Evolutionary conservation across 1,140 invertebrate species (phyloP), one percentile per base, ranked within the genome.

Genomic region (Melitaea cinxia): DNA sequence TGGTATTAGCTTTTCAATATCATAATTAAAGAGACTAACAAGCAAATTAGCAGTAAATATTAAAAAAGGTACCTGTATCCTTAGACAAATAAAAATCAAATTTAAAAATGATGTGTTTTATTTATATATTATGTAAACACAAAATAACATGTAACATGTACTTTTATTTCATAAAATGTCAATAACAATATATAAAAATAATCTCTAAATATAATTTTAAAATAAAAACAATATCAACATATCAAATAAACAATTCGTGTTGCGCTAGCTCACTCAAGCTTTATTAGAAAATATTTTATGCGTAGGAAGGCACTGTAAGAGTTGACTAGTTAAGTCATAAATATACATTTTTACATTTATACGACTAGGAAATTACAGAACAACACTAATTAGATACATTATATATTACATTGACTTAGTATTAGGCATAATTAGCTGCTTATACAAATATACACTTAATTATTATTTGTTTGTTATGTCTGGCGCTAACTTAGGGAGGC

Each of bases 121-220:
- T 47, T 23, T 47, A 49, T 15, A 56, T 49, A 33, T 56, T 12
- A 30, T 28, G 37, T 56, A 64, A 39, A 63, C 19, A 64, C 42
- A 55, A 63, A 63, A 64, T 64, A 55, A 64, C 61, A 55, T 55
- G 45, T 39, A 62, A 55, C 45, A 17, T 17, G 26, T 59, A 21
- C 7, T 5, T 23, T 21, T 57, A 45, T 26, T 19, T 42, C 24
- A 47, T 23, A 47, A 47, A 23, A 23, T 45, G 17, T 45, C 42
- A 45, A 45, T 47, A 47, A 47, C 42, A 21, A n/a, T 23, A 47
- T 50, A 24, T 21, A 35, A 52, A 33, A 60, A 60, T 50, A 60
- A 60, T 35, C 57, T 50, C 45, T 50, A 33, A 59, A 49, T 30
- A 33, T 24, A 24, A 21, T 49, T 59, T 10, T 50, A 33, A 59